Evolutionary conservation across 2,797 vertebrate species (phyloP).

Genomic region (Phrynocephalus vlangalii): DNA sequence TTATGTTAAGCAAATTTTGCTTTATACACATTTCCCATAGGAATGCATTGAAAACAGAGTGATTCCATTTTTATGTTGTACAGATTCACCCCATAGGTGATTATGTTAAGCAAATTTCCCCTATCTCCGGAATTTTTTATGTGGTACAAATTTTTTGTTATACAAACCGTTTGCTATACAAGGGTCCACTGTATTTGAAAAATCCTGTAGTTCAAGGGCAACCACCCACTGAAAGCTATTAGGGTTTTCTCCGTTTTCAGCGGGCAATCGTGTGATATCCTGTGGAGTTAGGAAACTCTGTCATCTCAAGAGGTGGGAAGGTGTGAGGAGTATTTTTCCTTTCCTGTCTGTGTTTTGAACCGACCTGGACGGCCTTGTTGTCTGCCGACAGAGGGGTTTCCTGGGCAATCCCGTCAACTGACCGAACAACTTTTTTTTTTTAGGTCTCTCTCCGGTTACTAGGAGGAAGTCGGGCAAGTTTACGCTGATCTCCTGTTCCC

Average conservation of each 20-base stretch:
- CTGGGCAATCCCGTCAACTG: slow-evolving; percentile 81
- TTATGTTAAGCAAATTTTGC: too few relatives aligned
- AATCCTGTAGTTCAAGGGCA: not conserved
- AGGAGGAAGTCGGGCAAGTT: not conserved
- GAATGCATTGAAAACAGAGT: too few relatives aligned
- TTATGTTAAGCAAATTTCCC: too few relatives aligned
- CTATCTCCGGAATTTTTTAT: too few relatives aligned
- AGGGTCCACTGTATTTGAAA: too few relatives aligned
- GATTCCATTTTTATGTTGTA: too few relatives aligned
- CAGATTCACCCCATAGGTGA: too few relatives aligned
- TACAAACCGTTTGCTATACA: too few relatives aligned
- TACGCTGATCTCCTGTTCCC: not conserved
- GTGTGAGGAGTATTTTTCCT: slow-evolving; percentile 72
- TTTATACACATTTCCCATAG: too few relatives aligned
- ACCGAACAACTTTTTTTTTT: not conserved
- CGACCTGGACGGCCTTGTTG: slow-evolving; percentile 31
- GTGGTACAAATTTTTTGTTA: too few relatives aligned
- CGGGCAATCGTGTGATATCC: not conserved
- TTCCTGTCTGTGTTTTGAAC: slow-evolving; percentile 2
- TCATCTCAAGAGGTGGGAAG: not conserved
- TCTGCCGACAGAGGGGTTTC: slow-evolving; percentile 86
- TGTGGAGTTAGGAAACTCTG: not conserved
- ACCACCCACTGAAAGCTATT: not conserved
- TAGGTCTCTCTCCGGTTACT: not conserved
- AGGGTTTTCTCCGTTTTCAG: slow-evolving; percentile 2